Evolutionary conservation across 2,797 vertebrate species (phyloP).

Genomic region (Ctenopoma multispine): DNA sequence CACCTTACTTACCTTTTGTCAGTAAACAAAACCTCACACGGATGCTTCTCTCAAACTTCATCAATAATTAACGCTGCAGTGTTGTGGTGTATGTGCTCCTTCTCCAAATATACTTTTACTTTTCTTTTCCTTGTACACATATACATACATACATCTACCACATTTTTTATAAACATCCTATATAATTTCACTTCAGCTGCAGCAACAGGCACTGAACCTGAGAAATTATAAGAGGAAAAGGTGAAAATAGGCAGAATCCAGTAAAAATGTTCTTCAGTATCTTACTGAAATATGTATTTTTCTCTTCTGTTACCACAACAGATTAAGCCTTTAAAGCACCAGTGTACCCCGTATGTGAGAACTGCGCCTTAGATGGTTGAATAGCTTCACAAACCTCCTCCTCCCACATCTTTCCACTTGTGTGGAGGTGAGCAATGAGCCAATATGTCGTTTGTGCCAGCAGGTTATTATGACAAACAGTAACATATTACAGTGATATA

Average conservation of each 20-base stretch:
- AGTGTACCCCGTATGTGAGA: neutral
- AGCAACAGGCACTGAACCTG: neutral
- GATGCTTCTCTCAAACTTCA: slow-evolving; percentile 23
- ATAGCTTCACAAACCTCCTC: no score
- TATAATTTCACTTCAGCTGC: slow-evolving; percentile 8
- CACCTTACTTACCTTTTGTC: no score
- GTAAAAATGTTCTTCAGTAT: no score
- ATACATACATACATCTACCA: neutral
- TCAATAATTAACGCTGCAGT: slow-evolving; percentile 33
- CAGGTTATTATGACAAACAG: neutral
- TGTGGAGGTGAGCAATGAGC: neutral
- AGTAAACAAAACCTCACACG: slow-evolving; percentile 17
- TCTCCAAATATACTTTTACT: neutral
- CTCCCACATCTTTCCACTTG: neutral
- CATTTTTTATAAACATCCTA: neutral
- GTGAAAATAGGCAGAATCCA: no score
- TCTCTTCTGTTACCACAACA: no score
- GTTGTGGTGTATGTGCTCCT: slow-evolving; percentile 1
- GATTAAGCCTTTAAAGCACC: no score
- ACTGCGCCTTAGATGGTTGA: neutral
- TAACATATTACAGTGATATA: neutral
- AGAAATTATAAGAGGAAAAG: no score
- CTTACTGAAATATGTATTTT: no score
- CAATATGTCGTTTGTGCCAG: neutral
- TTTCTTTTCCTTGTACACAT: neutral